A percentile compares a stretch with the other conserved stretches of the same genome.
phyloP scores from a whole-genome alignment of 2,797 vertebrate species.

The Anguilla obscura region DNA sequence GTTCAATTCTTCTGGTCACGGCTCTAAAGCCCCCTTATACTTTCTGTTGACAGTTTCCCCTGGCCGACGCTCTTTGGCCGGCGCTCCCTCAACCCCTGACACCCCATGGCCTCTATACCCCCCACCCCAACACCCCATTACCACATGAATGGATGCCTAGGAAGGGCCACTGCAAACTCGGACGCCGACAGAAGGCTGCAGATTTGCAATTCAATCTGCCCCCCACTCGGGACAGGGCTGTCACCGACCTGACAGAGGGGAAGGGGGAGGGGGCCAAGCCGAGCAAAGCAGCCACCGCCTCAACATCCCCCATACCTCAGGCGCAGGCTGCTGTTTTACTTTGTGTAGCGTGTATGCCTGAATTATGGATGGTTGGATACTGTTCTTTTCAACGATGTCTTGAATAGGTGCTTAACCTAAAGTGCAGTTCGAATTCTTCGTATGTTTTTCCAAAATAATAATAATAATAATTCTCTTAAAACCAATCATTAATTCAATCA shows the following conservation, averaged over 20 bases:
- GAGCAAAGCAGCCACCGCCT: conserved; percentile 24
- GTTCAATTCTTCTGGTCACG: conserved; percentile 21
- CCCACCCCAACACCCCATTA: conserved; percentile 71
- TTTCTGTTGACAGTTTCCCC: conserved; percentile 33
- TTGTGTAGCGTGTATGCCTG: conserved; percentile 22
- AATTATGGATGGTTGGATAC: conserved; percentile 17
- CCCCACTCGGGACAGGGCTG: conserved; percentile 60
- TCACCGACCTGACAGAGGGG: conserved; percentile 67
- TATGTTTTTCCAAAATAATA: not conserved
- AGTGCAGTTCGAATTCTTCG: not conserved
- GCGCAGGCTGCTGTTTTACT: not conserved
- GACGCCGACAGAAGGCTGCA: conserved; percentile 77
- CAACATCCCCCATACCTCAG: not conserved
- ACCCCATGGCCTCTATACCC: conserved; percentile 27
- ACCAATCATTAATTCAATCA: not conserved
- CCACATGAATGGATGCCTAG: conserved; percentile 77
- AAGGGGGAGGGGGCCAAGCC: conserved; percentile 46
- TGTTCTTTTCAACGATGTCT: not conserved
- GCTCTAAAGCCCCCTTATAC: conserved; percentile 18
- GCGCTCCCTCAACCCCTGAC: conserved; percentile 28
- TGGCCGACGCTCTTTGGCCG: conserved; percentile 17
- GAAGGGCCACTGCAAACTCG: conserved; percentile 66
- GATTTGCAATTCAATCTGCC: conserved; percentile 81
- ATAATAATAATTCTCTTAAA: not conserved
- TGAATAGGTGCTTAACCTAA: not conserved